Percentiles rank a stretch among this genome's conserved stretches.
These are phyloP conservation scores for Andrena minutula DNA, from an alignment of 2,888 invertebrate species.

Conservation along the genomic window DNA sequence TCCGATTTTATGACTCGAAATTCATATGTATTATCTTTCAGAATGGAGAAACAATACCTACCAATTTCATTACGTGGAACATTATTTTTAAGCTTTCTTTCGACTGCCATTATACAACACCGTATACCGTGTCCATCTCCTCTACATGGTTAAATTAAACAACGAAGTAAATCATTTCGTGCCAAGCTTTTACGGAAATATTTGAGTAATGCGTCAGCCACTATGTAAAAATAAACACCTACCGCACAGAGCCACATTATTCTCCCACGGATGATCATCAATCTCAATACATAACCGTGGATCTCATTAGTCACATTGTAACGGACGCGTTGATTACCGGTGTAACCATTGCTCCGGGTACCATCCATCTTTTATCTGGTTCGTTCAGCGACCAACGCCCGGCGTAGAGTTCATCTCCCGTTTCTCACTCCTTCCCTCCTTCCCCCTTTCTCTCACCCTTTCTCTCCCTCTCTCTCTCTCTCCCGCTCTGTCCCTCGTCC, in stretches of 20 bases:
- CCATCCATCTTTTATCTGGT: constrained; percentile 34
- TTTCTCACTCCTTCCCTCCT: constrained; percentile 2
- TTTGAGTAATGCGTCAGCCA: background rate
- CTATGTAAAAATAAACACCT: constrained; percentile 1
- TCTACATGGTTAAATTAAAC: background rate
- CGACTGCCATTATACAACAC: background rate
- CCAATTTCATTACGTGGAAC: too few species aligned
- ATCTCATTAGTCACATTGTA: constrained; percentile 40
- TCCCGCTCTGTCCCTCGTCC: background rate
- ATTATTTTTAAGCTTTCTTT: too few species aligned
- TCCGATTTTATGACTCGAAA: too few species aligned
- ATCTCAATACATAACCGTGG: constrained; percentile 36
- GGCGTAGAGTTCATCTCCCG: constrained; percentile 6
- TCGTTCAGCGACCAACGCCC: constrained; percentile 2
- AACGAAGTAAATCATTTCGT: background rate
- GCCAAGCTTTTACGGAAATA: background rate
- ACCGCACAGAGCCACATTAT: constrained; percentile 3
- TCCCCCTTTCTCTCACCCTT: background rate
- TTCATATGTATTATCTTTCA: too few species aligned
- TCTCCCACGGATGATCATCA: constrained; percentile 17
- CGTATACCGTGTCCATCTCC: background rate
- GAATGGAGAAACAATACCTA: too few species aligned
- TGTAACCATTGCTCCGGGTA: constrained; percentile 12
- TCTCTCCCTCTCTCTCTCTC: background rate
- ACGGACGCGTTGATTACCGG: constrained; percentile 42